Evolutionary conservation across 2,888 invertebrate genomes (phyloP), one percentile per base, ranked within the genome.

Genomic region (Acanthosepion lycidas): DNA sequence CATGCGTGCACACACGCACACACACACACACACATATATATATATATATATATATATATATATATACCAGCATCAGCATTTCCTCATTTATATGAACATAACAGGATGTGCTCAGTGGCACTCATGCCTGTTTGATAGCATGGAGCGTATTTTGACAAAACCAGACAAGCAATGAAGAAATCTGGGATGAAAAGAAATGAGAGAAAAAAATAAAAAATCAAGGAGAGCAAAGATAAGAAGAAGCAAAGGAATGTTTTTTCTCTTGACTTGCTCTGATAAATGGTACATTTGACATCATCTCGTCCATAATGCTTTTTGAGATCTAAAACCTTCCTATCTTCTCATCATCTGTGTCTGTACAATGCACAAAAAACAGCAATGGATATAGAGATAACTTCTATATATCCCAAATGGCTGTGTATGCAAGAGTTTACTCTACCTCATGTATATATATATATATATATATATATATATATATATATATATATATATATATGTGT

Each of bases 191-290:
- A 33, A n/a, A 33, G 15, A 12, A 78, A n/a, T n/a, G 6, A n/a
- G n/a, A 33, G 33, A 18, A 33, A 12, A 33, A 28, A 28, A 64
- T 28, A 28, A 64, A 64, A 12, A 64, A 64, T 0, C 8, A n/a
- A n/a, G 33, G 78, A 78, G n/a, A 15, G 12, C n/a, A 5, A n/a
- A 12, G 33, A 78, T 20, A 78, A 78, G n/a, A 78, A 78, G n/a
- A 78, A 33, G 78, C 33, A 9, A n/a, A n/a, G 12, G n/a, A 78
- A 78, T n/a, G n/a, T 59, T 33, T 78, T 78, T 33, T 78, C 78
- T 78, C 78, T 78, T 78, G 78, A 33, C n/a, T 91, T 53, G 33
- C n/a, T 94, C 53, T 42, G 28, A 51, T 51, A 94, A 49, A 94
- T 91, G 48, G 92, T 93, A 42, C 28, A 49, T 49, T 94, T 92